Evolutionary conservation across 1,140 invertebrate species (phyloP), one percentile per base, ranked within the genome.

Genomic region (Rhopalosiphum padi): DNA sequence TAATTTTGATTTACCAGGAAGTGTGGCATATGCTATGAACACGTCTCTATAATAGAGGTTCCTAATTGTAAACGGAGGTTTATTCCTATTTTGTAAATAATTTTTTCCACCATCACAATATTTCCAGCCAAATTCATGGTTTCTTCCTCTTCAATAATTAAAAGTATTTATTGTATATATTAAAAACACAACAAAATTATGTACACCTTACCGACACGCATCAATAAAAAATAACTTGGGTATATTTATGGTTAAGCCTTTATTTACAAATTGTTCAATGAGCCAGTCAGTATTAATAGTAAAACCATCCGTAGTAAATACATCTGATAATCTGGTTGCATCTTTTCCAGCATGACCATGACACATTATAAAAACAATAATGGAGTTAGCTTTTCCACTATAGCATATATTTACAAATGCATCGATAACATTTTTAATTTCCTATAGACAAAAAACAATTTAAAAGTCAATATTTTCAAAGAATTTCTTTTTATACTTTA

Each of bases 161-260:
- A 9, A 46, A 41, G 41, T 46, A 68, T 83, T 83, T 51, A 93
- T 46, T 11, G 5, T 60, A 55, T 30, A 4, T 7, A 43, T 30
- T 0, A 11, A 60, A 60, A 30, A 30, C 25, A 55, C 51, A 87
- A 55, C 68, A 43, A 41, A 86, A 22, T 0, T 37, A 51, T 55
- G 1, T 37, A 51, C 35, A 55, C 46, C 89, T 83, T 91, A 94
- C 94, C 94, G 48, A 41, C 94, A 94, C 1, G 88, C 86, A 86
- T 94, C 92, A 48, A 94, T 68, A 88, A 94, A 94, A 90, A 94
- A 93, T 43, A 94, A 90, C 68, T 91, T 94, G 15, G 94, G 94
- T 87, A 86, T 91, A 60, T 83, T 93, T 53, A n/a, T 41, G 5
- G 21, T 43, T 30, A 18, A 30, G n/a, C 87, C 55, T 15, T 51